Evolutionary conservation across 2,113 vertebrate genomes (phyloP), one percentile per base, ranked within the genome.

Genomic region (Panurus biarmicus): DNA sequence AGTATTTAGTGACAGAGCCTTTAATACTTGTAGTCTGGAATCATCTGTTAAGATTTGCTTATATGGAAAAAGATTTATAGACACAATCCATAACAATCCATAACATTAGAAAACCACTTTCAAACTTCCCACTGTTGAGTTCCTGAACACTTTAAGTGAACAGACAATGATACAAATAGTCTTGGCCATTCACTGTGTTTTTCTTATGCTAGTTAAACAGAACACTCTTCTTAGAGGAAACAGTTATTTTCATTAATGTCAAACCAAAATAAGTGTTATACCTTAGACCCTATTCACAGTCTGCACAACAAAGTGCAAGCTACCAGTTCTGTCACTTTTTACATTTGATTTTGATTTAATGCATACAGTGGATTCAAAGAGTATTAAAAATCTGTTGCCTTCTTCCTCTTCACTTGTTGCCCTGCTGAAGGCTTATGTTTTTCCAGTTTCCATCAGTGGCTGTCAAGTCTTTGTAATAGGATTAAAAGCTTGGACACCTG

Each of bases 401-500:
- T 92, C 90, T 87, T 95, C 90, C 90, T 93, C 77, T 83, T 93
- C 86, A 95, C 94, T 95, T 94, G 91, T 92, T 96, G 93, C 95
- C 79, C 93, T 91, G 90, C 83, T 95, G 76, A 75, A 96, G 65
- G 85, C 87, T 96, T 94, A 96, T 56, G 67, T 93, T 96, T 94
- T 96, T 96, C 87, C 90, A 96, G 92, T 97, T 96, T 96, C 94
- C 94, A 96, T 97, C 96, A 96, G 80, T 84, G 75, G 66, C 65
- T 89, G 94, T 89, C 58, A 93, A 78, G 54, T 91, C 95, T 91
- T 95, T 89, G 71, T 96, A 91, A 97, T 47, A 92, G 91, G 96
- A 94, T 97, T 96, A 97, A 96, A 95, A 95, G 87, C 93, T 90
- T 88, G 96, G 96, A 96, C 75, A 95, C 91, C 94, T 93, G 81